Evolutionary conservation across 1,140 invertebrate genomes (phyloP), one percentile per base, ranked within the genome.

Genomic region (Coenobita brevimanus): DNA sequence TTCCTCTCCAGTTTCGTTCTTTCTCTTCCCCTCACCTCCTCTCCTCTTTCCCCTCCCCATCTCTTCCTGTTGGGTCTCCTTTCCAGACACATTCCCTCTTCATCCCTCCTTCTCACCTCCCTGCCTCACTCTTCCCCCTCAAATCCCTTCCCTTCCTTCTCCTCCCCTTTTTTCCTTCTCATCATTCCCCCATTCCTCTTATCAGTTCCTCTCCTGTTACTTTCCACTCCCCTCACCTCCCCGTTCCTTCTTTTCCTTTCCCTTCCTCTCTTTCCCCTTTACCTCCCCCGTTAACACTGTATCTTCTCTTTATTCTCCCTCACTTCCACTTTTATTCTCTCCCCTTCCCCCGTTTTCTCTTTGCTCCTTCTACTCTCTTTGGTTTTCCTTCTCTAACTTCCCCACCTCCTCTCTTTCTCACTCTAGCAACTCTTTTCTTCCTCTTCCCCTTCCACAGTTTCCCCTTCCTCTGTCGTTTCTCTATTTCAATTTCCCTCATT

Each of bases 401-500:
- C 4, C 27, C 57, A 62, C 4, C 27, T 24, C 21, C n/a, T n/a
- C n/a, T n/a, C n/a, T n/a, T n/a, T 64, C 62, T 24, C 62, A 24
- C 62, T 21, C 62, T 64, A 6, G 4, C 10, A 10, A n/a, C n/a
- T n/a, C n/a, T n/a, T n/a, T n/a, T n/a, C n/a, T 57, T 57, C n/a
- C n/a, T 57, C n/a, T 57, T 57, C n/a, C n/a, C 54, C 54, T 57
- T 57, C 27, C 64, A n/a, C 64, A n/a, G n/a, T n/a, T n/a, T n/a
- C n/a, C n/a, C n/a, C n/a, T n/a, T n/a, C n/a, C n/a, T n/a, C n/a
- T n/a, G n/a, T n/a, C n/a, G n/a, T n/a, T n/a, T n/a, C n/a, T n/a
- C n/a, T n/a, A n/a, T n/a, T n/a, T n/a, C n/a, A n/a, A n/a, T n/a
- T n/a, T n/a, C n/a, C n/a, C n/a, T n/a, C n/a, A n/a, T n/a, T n/a